A percentile compares a stretch with the other conserved stretches of the same genome.
These are phyloP conservation scores for Crenuchus spilurus DNA, from an alignment of 2,797 vertebrate genomes.

Conservation along the genomic window DNA sequence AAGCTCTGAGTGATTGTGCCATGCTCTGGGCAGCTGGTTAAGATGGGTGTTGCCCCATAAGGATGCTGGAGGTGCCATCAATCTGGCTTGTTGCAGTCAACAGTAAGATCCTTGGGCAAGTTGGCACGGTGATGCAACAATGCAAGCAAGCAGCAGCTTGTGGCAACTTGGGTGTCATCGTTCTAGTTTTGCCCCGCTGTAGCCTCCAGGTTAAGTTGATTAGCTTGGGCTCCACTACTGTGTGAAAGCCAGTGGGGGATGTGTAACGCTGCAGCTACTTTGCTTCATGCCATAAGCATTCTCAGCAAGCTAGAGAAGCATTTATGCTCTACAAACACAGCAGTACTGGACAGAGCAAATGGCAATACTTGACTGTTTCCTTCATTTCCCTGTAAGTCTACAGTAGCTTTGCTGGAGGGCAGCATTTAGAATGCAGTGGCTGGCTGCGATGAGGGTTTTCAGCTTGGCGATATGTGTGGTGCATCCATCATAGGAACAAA, in stretches of 20 bases:
- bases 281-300: background rate
- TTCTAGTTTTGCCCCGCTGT: slow-evolving; percentile 7
- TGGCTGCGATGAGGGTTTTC: background rate
- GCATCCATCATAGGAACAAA: slow-evolving; percentile 9
- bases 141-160: background rate
- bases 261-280: background rate
- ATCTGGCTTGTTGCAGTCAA: background rate
- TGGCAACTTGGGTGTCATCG: slow-evolving; percentile 13
- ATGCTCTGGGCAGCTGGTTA: background rate
- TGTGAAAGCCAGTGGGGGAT: background rate
- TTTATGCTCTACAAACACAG: slow-evolving; percentile 12
- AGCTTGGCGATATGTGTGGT: background rate
- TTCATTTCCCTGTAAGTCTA: background rate
- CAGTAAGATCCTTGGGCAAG: background rate
- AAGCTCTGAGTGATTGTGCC: background rate
- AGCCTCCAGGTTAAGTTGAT: slow-evolving; percentile 4
- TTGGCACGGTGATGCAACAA: background rate
- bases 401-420: background rate
- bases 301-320: background rate
- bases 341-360: background rate
- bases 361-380: background rate
- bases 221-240: slow-evolving; percentile 17
- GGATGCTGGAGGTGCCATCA: slow-evolving; percentile 10
- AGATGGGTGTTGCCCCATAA: background rate
- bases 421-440: background rate